Base-by-base conservation (phyloP, 2,113 vertebrate species). In the Neolamprologus variostigma region DNA sequence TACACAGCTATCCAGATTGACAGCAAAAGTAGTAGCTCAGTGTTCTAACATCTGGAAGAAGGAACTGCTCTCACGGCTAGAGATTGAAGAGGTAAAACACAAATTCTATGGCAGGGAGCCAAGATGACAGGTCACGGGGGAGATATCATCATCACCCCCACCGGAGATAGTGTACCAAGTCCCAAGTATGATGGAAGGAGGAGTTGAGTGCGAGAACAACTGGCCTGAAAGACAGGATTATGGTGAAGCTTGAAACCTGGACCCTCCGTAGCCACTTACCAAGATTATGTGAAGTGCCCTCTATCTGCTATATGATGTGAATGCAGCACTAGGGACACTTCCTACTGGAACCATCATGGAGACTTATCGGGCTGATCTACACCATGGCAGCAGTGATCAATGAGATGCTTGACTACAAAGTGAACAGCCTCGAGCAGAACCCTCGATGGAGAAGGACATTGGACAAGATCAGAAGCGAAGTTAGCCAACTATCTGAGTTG, bases 181-280 rank as follows among this genome's bases (percentile, higher is more conserved):
- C 2, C 57, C 57, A 33, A 61, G 57, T 61, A 17, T 17, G 57
- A 61, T 10, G 28, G 14, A 33, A 61, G 57, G 0, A 61, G 57
- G 3, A 61, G 57, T 59, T 59, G 13, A 16, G 5, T 61, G 57
- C 2, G 14, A 61, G 57, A 61, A 1, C 17, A 61, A 61, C 2
- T 61, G 26, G 26, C 14, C 26, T 61, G 26, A 9, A 61, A 61
- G 8, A 61, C 26, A 0, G 0, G 57, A 61, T 61, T 31, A 31
- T 4, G 14, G 57, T 17, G 28, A 61, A 61, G 57, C 3, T 61
- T 61, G 26, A 61, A 31, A 61, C 8, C 1, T 61, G 57, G 57
- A 61, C 57, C 5, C 26, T 17, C 14, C 2, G 14, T 31, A 61
- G 57, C 14, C 57, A 9, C 14, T 31, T 61, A 31, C 57, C 26